Evolutionary conservation across 2,113 vertebrate species (phyloP).

Genomic region (Desmodus rotundus): DNA sequence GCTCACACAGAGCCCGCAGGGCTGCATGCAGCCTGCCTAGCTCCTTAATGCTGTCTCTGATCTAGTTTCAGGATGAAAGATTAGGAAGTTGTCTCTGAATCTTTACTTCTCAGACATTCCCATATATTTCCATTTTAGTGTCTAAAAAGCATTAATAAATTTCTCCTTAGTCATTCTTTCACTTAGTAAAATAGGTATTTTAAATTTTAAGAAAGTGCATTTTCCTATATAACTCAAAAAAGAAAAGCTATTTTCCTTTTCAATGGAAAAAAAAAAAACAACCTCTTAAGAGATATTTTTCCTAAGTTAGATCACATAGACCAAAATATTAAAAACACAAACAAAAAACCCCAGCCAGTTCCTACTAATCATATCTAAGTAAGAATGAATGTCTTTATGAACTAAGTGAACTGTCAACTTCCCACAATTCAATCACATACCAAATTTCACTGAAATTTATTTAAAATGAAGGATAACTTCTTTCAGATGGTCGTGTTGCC

Average conservation of each 20-base stretch:
- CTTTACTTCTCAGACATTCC: background rate
- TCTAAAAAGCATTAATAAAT: slow-evolving; percentile 4
- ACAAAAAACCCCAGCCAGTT: background rate
- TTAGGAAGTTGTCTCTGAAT: background rate
- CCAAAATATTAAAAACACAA: background rate
- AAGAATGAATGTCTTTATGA: background rate
- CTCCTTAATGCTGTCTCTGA: background rate
- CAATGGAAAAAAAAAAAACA: background rate
- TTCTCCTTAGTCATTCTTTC: background rate
- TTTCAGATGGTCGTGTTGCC: slow-evolving; percentile 6
- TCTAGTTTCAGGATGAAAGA: background rate
- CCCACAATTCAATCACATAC: background rate
- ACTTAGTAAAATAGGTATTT: slow-evolving; percentile 1
- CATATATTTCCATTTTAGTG: slow-evolving; percentile 4
- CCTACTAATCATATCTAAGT: slow-evolving; percentile 6
- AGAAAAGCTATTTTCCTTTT: slow-evolving; percentile 3
- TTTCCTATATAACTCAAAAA: background rate
- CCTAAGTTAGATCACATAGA: background rate
- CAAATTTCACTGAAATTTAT: slow-evolving; percentile 22
- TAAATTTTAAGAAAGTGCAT: background rate
- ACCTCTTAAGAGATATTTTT: background rate
- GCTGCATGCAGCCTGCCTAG: background rate
- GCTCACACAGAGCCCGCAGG: background rate
- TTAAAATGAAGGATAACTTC: slow-evolving; percentile 7
- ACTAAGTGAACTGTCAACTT: slow-evolving; percentile 8